These are phyloP conservation scores for Gnathonemus longibarbis DNA, from an alignment of 2,113 vertebrate genomes.

Conservation along the genomic window DNA sequence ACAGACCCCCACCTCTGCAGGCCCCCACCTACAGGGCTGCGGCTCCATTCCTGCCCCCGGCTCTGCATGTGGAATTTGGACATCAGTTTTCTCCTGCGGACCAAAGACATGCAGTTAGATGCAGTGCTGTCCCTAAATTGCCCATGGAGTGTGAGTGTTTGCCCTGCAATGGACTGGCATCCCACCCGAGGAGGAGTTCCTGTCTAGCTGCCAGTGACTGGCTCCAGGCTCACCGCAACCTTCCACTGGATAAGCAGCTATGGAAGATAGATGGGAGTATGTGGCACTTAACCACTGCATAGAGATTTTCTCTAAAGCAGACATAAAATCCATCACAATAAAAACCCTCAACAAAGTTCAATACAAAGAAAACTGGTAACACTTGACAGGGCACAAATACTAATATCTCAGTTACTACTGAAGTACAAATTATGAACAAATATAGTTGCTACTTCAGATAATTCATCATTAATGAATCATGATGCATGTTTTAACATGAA, in stretches of 20 bases:
- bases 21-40: not conserved
- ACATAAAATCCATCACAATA: not conserved
- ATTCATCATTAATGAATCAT: too few species aligned
- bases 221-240: not conserved
- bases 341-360: not conserved
- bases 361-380: not conserved
- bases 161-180: not conserved
- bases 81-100: not conserved
- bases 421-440: not conserved
- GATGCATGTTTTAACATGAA: too few species aligned
- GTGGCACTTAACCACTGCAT: not conserved
- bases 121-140: not conserved
- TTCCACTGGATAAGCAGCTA: not conserved
- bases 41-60: not conserved
- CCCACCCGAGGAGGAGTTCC: not conserved
- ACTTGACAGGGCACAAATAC: not conserved
- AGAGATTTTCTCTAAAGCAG: not conserved
- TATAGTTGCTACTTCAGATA: not conserved
- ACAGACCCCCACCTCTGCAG: not conserved
- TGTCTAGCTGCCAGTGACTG: not conserved
- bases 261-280: not conserved
- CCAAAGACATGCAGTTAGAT: not conserved
- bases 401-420: not conserved
- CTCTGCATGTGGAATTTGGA: not conserved
- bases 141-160: not conserved